Base-by-base conservation (phyloP, 1,140 invertebrate genomes). In the Trichonephila inaurata region DNA sequence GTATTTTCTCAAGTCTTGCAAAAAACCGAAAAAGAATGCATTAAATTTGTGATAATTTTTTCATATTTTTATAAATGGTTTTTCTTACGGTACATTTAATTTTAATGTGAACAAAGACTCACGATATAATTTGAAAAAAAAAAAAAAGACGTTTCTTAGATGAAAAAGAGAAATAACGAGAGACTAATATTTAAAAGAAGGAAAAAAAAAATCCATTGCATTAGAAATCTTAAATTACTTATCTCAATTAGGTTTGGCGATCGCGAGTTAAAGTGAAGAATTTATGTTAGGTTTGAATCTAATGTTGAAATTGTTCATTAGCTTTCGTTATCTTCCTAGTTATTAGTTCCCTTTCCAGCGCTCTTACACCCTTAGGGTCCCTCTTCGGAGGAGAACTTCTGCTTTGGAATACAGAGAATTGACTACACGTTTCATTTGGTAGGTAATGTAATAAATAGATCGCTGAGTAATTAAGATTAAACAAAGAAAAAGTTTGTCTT, bases 261-360 rank as follows among this genome's bases (percentile, higher is more conserved):
- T 85, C 51, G 24, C 7, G 14, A 28, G 44, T 85, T 33, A 24
- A 58, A 61, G 51, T 85, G 44, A 85, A 85, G 83, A 61, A 60
- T 85, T 85, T 77, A 18, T 33, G 18, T 40, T 85, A 58, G 19
- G 83, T 28, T 85, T 60, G n/a, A 85, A 61, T 85, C n/a, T 77
- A 2, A 24, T 85, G 83, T 61, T 85, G 83, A 85, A 83, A 85
- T 60, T 85, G 82, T 85, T 85, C 82, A 85, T 85, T 85, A 60
- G 51, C 24, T 61, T 85, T 58, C 83, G 58, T 60, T 85, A 85
- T 61, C n/a, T 85, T 60, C 51, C n/a, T 24, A 61, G 51, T 85
- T 85, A 85, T 85, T 85, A 85, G 10, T 85, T 85, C 33, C 58
- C 51, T 60, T 85, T 85, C 18, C 62, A 64, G 21, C 72, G 72